These are phyloP conservation scores for Chroicocephalus ridibundus DNA, from an alignment of 2,113 vertebrate species.

Conservation along the genomic window DNA sequence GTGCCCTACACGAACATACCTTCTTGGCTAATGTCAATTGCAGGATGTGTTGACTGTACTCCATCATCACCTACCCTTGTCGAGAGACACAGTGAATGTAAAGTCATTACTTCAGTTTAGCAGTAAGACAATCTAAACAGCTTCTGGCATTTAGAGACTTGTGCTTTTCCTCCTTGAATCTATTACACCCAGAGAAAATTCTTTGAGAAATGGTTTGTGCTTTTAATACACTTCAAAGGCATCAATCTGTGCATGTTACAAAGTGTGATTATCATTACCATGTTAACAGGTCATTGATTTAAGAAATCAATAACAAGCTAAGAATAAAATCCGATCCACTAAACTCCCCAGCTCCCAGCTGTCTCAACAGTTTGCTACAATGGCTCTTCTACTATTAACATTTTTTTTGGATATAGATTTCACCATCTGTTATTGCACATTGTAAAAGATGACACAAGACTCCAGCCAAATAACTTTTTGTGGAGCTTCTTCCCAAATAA, in stretches of 20 bases:
- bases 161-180: background rate
- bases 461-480: background rate
- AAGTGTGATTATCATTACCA: background rate
- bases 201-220: background rate
- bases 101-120: background rate
- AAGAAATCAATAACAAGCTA: background rate
- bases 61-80: background rate
- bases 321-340: background rate
- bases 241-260: background rate
- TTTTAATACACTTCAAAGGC: background rate
- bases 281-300: background rate
- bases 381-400: background rate
- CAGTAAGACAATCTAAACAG: background rate
- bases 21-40: rapidly evolving
- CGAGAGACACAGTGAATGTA: background rate
- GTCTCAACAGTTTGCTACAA: background rate
- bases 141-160: background rate
- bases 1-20: rapidly evolving
- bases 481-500: background rate
- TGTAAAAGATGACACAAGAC: background rate
- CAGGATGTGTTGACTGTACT: background rate
- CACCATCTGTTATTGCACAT: background rate
- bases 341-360: background rate
- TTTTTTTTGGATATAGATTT: rapidly evolving
- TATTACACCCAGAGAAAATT: background rate